These are phyloP conservation scores for Amazona guildingii DNA, from an alignment of 2,113 vertebrate genomes.

Conservation along the genomic window DNA sequence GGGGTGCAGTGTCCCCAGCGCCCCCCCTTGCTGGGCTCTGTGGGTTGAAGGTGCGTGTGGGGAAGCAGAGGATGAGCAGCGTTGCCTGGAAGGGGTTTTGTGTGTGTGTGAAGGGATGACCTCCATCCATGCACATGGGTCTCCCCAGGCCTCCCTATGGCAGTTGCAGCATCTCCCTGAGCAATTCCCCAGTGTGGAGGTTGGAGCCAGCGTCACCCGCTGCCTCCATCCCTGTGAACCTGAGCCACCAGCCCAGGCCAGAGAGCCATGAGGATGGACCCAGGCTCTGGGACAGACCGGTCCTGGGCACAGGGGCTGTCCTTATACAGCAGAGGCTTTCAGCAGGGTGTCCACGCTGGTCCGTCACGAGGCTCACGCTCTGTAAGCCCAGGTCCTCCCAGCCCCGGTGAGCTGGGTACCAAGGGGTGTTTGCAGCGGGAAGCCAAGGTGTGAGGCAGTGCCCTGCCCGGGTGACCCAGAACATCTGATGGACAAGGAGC, in stretches of 20 bases:
- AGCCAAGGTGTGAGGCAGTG: neutral
- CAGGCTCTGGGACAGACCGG: neutral
- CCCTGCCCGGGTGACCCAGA: neutral
- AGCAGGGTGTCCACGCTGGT: accelerated
- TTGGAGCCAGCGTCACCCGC: neutral
- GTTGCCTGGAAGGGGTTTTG: neutral
- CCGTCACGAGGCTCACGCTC: neutral
- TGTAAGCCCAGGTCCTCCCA: neutral
- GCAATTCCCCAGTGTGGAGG: neutral
- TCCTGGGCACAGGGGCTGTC: neutral
- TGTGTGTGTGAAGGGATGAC: neutral
- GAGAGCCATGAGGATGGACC: neutral
- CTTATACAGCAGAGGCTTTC: neutral
- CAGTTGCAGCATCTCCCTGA: neutral
- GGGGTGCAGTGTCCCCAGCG: accelerated
- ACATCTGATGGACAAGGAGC: neutral
- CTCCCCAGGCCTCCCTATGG: neutral
- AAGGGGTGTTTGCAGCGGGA: neutral
- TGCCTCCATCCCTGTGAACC: neutral
- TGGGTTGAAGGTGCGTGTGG: neutral
- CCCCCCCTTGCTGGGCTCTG: neutral
- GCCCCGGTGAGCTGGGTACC: neutral
- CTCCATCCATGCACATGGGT: accelerated
- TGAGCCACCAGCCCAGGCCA: neutral
- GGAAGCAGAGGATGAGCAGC: neutral